Evolutionary conservation across 2,797 vertebrate genomes (phyloP).

Genomic region (Acanthurus leucopareius): DNA sequence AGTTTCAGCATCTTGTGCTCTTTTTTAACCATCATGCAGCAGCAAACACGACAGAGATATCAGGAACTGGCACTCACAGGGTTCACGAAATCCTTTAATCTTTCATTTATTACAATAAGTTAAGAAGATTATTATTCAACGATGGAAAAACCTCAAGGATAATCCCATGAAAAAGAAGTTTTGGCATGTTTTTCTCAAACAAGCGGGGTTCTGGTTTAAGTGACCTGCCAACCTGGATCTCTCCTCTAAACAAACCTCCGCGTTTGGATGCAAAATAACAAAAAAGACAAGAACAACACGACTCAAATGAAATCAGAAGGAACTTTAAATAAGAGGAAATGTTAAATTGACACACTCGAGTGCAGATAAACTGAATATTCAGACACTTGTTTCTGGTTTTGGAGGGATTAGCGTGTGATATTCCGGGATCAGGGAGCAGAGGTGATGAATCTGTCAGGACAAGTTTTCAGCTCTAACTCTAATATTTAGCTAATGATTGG

Average conservation of each 20-base stretch:
- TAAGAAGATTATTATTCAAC: slow-evolving; percentile 85
- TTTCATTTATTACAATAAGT: slow-evolving; percentile 86
- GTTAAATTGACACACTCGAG: slow-evolving; percentile 18
- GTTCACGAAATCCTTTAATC: slow-evolving; percentile 82
- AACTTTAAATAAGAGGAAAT: slow-evolving; percentile 1
- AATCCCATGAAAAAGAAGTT: slow-evolving; percentile 78
- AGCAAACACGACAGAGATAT: slow-evolving; percentile 72
- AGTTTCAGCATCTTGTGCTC: slow-evolving; percentile 30
- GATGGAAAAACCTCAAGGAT: slow-evolving; percentile 82
- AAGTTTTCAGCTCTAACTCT: slow-evolving; percentile 76
- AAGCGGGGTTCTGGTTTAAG: slow-evolving; percentile 62
- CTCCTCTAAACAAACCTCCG: slow-evolving; percentile 62
- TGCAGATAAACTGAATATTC: slow-evolving; percentile 58
- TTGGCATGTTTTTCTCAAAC: slow-evolving; percentile 79
- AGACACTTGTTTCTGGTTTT: slow-evolving; percentile 59
- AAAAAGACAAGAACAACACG: slow-evolving; percentile 1
- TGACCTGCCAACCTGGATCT: slow-evolving; percentile 68
- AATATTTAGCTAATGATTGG: slow-evolving; percentile 85
- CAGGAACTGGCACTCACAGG: slow-evolving; percentile 63
- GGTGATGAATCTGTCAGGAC: slow-evolving; percentile 86
- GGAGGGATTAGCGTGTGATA: slow-evolving; percentile 72
- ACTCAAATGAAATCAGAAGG: background rate
- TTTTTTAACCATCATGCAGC: slow-evolving; percentile 39
- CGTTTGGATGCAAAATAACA: slow-evolving; percentile 27
- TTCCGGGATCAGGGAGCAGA: slow-evolving; percentile 72